These are phyloP conservation scores for Drosophila colorata DNA, from an alignment of 2,888 invertebrate genomes.

Conservation along the genomic window DNA sequence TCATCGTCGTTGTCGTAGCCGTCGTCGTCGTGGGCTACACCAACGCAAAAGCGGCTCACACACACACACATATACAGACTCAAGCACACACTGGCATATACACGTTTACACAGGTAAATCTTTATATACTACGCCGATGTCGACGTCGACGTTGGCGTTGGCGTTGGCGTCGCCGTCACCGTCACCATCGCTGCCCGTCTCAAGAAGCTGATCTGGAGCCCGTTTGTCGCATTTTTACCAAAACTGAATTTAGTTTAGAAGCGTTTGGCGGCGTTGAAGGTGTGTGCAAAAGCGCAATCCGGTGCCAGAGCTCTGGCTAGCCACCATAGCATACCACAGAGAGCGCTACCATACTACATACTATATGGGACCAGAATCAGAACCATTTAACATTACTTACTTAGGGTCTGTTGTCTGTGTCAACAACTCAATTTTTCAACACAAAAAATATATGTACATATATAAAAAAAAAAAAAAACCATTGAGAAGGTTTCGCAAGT, in stretches of 20 bases:
- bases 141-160: conserved; percentile 6
- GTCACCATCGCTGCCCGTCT: conserved; percentile 47
- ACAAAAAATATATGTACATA: not conserved
- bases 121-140: conserved; percentile 42
- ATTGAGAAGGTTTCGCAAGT: conserved; percentile 53
- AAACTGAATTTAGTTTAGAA: conserved; percentile 85
- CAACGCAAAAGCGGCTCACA: conserved; percentile 67
- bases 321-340: conserved; percentile 35
- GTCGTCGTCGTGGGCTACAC: conserved; percentile 52
- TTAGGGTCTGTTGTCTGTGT: conserved; percentile 42
- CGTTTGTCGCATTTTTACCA: conserved; percentile 84
- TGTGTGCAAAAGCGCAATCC: conserved; percentile 78
- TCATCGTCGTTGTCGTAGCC: conserved; percentile 46
- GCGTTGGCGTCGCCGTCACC: conserved; percentile 7
- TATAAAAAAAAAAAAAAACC: conserved; percentile 4
- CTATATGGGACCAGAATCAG: conserved; percentile 18
- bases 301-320: conserved; percentile 60
- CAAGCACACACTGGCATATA: conserved; percentile 8
- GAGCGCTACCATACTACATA: conserved; percentile 27
- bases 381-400: conserved; percentile 25
- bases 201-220: conserved; percentile 82
- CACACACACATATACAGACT: conserved; percentile 33
- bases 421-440: conserved; percentile 23
- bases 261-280: conserved; percentile 85
- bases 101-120: conserved; percentile 24